Base-by-base conservation (phyloP, 2,113 vertebrate genomes). In the Rhineura floridana region DNA sequence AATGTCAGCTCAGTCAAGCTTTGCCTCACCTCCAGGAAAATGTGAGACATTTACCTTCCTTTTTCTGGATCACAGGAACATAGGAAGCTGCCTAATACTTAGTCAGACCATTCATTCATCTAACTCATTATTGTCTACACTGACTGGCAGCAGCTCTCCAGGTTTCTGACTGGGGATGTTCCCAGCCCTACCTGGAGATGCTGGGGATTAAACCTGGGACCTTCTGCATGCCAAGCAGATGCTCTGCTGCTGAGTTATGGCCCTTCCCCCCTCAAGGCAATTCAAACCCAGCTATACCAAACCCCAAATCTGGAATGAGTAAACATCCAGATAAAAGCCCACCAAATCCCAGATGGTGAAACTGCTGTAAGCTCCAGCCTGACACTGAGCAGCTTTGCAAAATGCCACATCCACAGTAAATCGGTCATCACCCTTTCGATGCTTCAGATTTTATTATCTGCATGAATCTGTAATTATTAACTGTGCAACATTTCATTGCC, bases 381-480 rank as follows among this genome's bases (percentile, higher is more conserved):
- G 88, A 62, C 17, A 15, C 72, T 78, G 69, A 91, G 72, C 84
- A 59, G 2, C 75, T 90, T 63, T 50, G 33, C 73, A 91, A 89
- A 92, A 90, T 73, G 93, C 79, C 91, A 94, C 78, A 87, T 88
- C 73, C 80, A 73, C 92, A 76, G 72, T 94, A 94, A 94, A 91
- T 92, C 50, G 93, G 86, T 76, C 48, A 82, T 86, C 87, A 87
- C 90, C 89, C 9, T 0, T 83, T 93, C 80, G 69, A 90, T 59
- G 87, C 91, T 88, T 84, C 84, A 79, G 87, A 86, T 95, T 95
- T 96, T 95, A 94, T 95, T 94, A 91, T 95, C 92, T 95, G 89
- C 87, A 90, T 92, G 89, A 92, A 96, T 94, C 93, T 91, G 90
- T 93, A 95, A 96, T 96, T 96, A 95, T 94, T 93, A 95, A 95